A percentile compares a stretch with the other conserved stretches of the same genome.
These are phyloP conservation scores for Pagrus major DNA, from an alignment of 2,113 vertebrate species.

Conservation along the genomic window DNA sequence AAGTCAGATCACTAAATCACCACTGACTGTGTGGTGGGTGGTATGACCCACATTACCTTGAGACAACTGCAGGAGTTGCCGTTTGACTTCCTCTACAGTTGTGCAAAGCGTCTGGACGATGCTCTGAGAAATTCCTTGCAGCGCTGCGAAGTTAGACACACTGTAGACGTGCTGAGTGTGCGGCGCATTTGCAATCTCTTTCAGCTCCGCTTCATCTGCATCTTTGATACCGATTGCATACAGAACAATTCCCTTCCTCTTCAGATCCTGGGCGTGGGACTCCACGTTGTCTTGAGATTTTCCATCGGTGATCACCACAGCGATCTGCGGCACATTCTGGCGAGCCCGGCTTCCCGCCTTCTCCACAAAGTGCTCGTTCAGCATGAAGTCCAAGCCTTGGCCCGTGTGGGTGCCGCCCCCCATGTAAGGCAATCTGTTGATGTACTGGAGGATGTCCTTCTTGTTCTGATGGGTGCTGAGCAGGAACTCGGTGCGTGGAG, in stretches of 20 bases:
- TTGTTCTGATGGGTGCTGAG: constrained; percentile 86
- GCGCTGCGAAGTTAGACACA: constrained; percentile 73
- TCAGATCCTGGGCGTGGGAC: constrained; percentile 81
- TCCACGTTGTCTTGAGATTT: constrained; percentile 73
- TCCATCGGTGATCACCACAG: constrained; percentile 74
- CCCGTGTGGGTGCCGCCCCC: constrained; percentile 88
- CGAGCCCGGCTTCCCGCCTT: constrained; percentile 87
- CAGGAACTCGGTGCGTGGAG: constrained; percentile 89
- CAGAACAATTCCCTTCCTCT: constrained; percentile 80
- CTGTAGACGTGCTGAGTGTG: constrained; percentile 77
- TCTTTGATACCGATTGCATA: constrained; percentile 90
- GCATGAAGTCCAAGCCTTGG: constrained; percentile 88
- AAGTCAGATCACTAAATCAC: not conserved
- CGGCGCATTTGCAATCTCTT: constrained; percentile 79
- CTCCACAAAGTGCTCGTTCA: constrained; percentile 86
- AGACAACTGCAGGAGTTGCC: constrained; percentile 60
- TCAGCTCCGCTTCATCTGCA: constrained; percentile 82
- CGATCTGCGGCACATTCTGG: constrained; percentile 74
- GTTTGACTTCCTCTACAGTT: constrained; percentile 78
- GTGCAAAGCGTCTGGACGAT: constrained; percentile 84
- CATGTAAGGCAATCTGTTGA: constrained; percentile 85
- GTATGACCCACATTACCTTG: constrained; percentile 52
- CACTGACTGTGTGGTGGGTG: not conserved
- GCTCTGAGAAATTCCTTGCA: constrained; percentile 81
- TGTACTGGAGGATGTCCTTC: constrained; percentile 84